These are phyloP conservation scores for Chirona hameri DNA, from an alignment of 2,888 invertebrate genomes.

Conservation along the genomic window DNA sequence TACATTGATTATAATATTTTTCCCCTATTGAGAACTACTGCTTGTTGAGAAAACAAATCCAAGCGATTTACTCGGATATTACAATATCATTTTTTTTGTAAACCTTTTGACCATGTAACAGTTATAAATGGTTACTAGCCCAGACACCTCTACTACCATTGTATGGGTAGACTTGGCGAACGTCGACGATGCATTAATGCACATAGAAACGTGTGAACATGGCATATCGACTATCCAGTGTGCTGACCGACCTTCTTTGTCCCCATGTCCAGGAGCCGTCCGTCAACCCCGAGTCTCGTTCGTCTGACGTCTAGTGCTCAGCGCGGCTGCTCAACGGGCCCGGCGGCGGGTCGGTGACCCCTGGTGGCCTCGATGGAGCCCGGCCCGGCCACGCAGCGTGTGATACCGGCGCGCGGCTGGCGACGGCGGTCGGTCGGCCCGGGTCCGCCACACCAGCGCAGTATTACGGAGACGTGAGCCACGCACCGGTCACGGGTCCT, in stretches of 20 bases:
- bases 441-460: neutral
- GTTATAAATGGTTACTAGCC: no score
- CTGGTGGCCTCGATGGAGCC: neutral
- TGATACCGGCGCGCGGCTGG: neutral
- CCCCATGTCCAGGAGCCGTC: neutral
- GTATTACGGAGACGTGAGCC: neutral
- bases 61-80: no score
- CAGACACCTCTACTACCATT: no score
- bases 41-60: no score
- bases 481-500: neutral
- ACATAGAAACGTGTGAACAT: no score
- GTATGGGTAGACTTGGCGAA: neutral
- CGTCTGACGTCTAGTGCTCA: constrained; percentile 13
- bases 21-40: no score
- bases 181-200: neutral
- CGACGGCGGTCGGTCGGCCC: neutral
- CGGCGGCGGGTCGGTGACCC: neutral
- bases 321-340: neutral
- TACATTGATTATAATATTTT: no score
- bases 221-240: no score
- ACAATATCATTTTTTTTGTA: no score
- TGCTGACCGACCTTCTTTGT: no score
- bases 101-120: no score
- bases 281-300: neutral
- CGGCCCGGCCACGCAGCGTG: neutral